Percentiles rank a stretch among this genome's conserved stretches.
These are phyloP conservation scores for Lepidurus packardi DNA, from an alignment of 1,140 invertebrate genomes.

Conservation along the genomic window DNA sequence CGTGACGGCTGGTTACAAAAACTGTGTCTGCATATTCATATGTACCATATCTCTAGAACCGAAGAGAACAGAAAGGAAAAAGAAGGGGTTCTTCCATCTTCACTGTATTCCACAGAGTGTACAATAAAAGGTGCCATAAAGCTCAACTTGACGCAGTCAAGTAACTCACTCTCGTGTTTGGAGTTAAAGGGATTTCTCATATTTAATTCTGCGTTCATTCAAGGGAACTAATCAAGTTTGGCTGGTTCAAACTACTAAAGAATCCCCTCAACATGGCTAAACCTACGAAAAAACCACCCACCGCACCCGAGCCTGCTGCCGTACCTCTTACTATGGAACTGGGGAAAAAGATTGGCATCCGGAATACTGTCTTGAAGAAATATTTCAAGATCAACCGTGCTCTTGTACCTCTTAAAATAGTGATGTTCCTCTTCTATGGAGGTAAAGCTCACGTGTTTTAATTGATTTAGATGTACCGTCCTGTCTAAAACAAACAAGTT, in stretches of 20 bases:
- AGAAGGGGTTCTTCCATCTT: too few relatives aligned
- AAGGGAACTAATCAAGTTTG: too few relatives aligned
- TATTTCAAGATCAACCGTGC: constrained; percentile 37
- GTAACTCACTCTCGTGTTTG: too few relatives aligned
- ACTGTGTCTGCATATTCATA: too few relatives aligned
- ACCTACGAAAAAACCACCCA: not conserved
- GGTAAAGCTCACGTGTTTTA: constrained; percentile 46
- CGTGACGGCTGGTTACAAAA: too few relatives aligned
- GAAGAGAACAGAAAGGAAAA: too few relatives aligned
- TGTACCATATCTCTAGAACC: too few relatives aligned
- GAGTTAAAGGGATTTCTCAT: too few relatives aligned
- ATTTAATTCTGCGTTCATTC: too few relatives aligned
- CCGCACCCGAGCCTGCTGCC: not conserved
- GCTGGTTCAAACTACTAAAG: not conserved
- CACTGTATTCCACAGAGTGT: too few relatives aligned
- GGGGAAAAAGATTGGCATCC: not conserved
- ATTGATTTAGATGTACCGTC: not conserved
- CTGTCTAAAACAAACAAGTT: not conserved
- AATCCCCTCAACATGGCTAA: not conserved
- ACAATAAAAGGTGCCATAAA: too few relatives aligned
- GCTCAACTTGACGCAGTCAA: too few relatives aligned
- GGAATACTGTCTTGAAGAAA: constrained; percentile 20
- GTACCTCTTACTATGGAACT: constrained; percentile 1
- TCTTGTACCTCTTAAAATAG: constrained; percentile 59
- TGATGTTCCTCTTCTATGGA: constrained; percentile 72